Conservation (phyloP, 2,113 vertebrate genomes). For the Oxyura jamaicensis region DNA sequence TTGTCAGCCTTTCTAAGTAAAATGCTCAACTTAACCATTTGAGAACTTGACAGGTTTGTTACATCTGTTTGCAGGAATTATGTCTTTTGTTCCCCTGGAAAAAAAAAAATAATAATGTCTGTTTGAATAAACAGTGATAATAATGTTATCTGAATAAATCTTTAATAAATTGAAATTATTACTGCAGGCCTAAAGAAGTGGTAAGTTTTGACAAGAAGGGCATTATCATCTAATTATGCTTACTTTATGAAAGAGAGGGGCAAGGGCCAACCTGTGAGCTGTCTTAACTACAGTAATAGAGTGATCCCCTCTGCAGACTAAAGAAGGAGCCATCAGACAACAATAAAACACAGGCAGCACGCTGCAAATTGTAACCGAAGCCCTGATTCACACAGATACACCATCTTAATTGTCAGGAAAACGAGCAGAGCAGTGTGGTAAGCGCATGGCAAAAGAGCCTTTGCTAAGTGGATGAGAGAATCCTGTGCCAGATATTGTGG, state of each 20-base stretch:
- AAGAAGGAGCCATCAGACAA: constrained; percentile 52
- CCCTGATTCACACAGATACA: constrained; percentile 26
- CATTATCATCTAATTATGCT: constrained; percentile 72
- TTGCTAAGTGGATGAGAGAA: constrained; percentile 14
- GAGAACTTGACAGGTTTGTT: constrained; percentile 68
- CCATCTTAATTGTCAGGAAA: constrained; percentile 55
- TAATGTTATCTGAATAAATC: constrained; percentile 64
- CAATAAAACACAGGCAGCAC: constrained; percentile 24
- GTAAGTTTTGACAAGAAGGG: constrained; percentile 43
- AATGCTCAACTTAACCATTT: constrained; percentile 79
- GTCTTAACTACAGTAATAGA: constrained; percentile 46
- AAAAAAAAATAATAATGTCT: neutral
- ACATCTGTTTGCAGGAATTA: constrained; percentile 48
- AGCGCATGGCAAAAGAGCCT: constrained; percentile 26
- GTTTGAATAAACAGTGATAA: constrained; percentile 61
- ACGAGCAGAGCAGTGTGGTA: neutral
- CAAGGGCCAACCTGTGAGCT: constrained; percentile 60
- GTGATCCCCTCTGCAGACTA: constrained; percentile 52
- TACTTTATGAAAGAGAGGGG: constrained; percentile 58
- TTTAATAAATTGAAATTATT: constrained; percentile 68
- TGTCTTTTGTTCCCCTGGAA: constrained; percentile 28
- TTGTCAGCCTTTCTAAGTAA: constrained; percentile 81
- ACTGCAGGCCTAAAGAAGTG: constrained; percentile 48
- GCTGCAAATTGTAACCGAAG: constrained; percentile 39
- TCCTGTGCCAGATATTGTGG: constrained; percentile 22